These are phyloP conservation scores for Arctocebus calabarensis DNA, from an alignment of 2,797 vertebrate species.

Conservation along the genomic window DNA sequence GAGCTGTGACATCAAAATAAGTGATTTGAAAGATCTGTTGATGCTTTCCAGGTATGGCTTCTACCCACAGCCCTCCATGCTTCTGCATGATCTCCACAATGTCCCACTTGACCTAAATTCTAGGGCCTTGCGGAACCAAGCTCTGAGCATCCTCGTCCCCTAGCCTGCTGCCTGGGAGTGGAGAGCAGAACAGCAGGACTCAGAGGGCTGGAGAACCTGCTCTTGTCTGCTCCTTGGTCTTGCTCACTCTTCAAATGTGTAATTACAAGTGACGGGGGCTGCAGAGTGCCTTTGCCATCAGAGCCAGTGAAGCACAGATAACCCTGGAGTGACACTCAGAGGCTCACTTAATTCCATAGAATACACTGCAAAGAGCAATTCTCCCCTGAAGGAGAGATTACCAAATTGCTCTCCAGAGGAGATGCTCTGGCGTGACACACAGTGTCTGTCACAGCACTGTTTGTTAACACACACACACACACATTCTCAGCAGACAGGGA, in stretches of 20 bases:
- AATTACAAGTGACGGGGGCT: background rate
- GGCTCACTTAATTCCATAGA: background rate
- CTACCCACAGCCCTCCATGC: background rate
- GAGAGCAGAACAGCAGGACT: background rate
- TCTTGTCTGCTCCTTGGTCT: accelerated
- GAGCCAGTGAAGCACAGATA: background rate
- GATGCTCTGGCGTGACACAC: accelerated
- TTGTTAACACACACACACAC: accelerated
- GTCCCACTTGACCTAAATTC: background rate
- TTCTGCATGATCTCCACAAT: accelerated
- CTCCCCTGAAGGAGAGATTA: background rate
- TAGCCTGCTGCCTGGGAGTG: background rate
- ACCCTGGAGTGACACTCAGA: conserved; percentile 2
- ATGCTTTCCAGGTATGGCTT: background rate
- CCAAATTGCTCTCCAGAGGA: background rate
- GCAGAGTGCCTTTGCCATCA: accelerated
- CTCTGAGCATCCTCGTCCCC: background rate
- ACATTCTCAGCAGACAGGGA: background rate
- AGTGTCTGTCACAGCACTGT: accelerated
- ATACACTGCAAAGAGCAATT: background rate
- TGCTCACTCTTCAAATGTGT: background rate
- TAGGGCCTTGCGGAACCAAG: too few species aligned
- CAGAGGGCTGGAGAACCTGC: background rate
- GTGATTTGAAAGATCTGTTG: background rate
- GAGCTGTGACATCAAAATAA: background rate